Evolutionary conservation across 2,888 invertebrate species (phyloP).

Genomic region (Flabesymbios commensalis): DNA sequence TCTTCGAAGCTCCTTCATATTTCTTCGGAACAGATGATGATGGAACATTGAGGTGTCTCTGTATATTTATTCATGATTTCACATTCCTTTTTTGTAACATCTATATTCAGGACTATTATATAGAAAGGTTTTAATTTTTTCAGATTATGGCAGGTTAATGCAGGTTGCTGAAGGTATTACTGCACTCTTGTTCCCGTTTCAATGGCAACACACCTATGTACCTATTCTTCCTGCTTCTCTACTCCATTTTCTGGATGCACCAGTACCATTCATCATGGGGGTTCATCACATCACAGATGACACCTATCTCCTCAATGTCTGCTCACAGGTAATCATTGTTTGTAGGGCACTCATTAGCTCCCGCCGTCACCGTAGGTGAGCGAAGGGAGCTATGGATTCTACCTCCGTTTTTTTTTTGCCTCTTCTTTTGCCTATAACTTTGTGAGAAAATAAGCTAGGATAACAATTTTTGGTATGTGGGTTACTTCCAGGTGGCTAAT

Average conservation of each 20-base stretch:
- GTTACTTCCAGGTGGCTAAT: too few relatives aligned
- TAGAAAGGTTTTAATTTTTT: conserved; percentile 33
- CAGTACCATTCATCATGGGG: conserved; percentile 99
- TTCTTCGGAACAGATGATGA: too few relatives aligned
- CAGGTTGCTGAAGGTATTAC: conserved; percentile 93
- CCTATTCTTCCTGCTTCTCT: conserved; percentile 87
- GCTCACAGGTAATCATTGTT: conserved; percentile 42
- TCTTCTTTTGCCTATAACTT: too few relatives aligned
- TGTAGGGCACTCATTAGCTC: too few relatives aligned
- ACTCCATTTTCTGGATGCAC: conserved; percentile 93
- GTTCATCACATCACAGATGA: conserved; percentile 62
- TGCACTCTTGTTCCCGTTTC: conserved; percentile 87
- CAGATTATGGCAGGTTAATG: conserved; percentile 94
- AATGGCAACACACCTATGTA: conserved; percentile 99
- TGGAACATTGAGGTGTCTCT: too few relatives aligned
- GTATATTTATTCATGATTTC: not conserved
- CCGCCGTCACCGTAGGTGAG: too few relatives aligned
- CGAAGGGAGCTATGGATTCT: too few relatives aligned
- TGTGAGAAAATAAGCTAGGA: too few relatives aligned
- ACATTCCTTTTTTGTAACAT: too few relatives aligned
- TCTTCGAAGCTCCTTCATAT: too few relatives aligned
- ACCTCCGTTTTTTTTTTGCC: too few relatives aligned
- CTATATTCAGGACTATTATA: not conserved
- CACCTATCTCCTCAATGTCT: conserved; percentile 35
- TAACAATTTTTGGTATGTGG: too few relatives aligned